These are phyloP conservation scores for Scrobipalpa costella DNA, from an alignment of 2,888 invertebrate species.

Conservation along the genomic window DNA sequence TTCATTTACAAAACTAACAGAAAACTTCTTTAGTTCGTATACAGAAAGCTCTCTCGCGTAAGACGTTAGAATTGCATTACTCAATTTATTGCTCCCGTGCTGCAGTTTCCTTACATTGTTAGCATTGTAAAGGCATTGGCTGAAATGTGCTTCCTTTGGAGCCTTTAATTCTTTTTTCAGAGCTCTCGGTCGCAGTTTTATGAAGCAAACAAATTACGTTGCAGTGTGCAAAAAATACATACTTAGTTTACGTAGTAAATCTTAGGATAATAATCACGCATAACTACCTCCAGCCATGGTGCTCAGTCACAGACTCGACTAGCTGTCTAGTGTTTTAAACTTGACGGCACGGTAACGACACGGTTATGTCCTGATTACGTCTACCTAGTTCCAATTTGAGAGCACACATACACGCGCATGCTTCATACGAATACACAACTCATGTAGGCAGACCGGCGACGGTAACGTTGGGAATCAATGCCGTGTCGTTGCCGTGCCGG, in stretches of 20 bases:
- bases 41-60: not conserved
- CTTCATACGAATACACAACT: too few species aligned
- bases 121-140: not conserved
- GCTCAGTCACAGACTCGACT: too few species aligned
- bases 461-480: too few species aligned
- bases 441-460: too few species aligned
- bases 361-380: too few species aligned
- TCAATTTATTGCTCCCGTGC: not conserved
- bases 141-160: not conserved
- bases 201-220: not conserved
- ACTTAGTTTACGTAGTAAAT: not conserved
- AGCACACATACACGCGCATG: too few species aligned
- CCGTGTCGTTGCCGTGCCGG: too few species aligned
- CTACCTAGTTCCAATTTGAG: too few species aligned
- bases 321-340: too few species aligned
- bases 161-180: not conserved
- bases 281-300: too few species aligned
- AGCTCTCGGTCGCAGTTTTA: conserved; percentile 2
- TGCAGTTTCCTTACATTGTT: not conserved
- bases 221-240: not conserved
- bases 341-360: too few species aligned
- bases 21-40: not conserved
- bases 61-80: not conserved
- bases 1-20: too few species aligned
- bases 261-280: not conserved